Evolutionary conservation across 1,140 invertebrate genomes (phyloP).

Genomic region (Lepidurus packardi): DNA sequence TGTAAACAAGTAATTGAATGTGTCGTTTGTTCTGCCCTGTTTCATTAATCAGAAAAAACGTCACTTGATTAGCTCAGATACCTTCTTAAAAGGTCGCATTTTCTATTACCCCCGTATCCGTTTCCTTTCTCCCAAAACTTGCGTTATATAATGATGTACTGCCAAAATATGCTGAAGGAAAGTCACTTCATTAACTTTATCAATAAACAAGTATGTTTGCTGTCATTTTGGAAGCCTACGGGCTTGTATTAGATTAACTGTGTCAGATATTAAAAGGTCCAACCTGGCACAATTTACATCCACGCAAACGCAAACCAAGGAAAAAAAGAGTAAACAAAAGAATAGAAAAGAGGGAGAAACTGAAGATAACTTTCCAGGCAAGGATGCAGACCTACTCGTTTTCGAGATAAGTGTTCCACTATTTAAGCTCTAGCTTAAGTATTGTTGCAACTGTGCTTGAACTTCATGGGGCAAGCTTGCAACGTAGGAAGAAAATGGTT

Average conservation of each 20-base stretch:
- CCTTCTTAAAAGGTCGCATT: too few species aligned
- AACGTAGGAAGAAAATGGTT: slow-evolving; percentile 1
- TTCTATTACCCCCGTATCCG: too few species aligned
- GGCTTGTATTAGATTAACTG: not conserved
- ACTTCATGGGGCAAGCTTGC: not conserved
- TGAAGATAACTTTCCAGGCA: not conserved
- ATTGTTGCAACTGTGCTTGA: not conserved
- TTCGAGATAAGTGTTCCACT: not conserved
- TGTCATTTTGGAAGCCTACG: slow-evolving; percentile 15
- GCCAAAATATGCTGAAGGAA: not conserved
- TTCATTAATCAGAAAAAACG: too few species aligned
- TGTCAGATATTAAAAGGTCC: not conserved
- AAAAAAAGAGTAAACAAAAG: not conserved
- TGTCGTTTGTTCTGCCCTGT: too few species aligned
- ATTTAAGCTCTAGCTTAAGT: not conserved
- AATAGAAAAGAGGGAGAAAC: not conserved
- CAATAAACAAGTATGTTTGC: not conserved
- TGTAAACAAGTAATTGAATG: too few species aligned
- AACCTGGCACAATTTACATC: not conserved
- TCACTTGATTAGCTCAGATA: too few species aligned
- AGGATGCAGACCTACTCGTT: not conserved
- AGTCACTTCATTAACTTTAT: not conserved
- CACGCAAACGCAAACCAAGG: not conserved
- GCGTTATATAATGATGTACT: not conserved
- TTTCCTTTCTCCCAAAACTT: not conserved